These are phyloP conservation scores for Tenebrosternarchus preto DNA, from an alignment of 2,113 vertebrate genomes.

Conservation along the genomic window DNA sequence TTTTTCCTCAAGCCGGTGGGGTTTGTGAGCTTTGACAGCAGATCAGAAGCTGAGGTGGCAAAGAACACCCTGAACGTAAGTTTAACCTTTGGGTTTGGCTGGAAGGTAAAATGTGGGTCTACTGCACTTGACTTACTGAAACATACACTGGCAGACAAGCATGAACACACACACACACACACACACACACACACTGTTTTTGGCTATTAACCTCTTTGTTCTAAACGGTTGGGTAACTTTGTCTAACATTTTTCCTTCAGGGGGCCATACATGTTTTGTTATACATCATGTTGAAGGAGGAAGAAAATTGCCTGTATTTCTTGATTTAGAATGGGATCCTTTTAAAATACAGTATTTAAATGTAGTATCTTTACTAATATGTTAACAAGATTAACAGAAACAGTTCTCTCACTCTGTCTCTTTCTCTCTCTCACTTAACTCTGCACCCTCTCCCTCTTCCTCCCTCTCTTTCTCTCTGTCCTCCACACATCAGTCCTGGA, in stretches of 20 bases:
- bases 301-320: too few species aligned
- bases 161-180: neutral
- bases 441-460: constrained; percentile 10
- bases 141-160: too few species aligned
- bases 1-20: constrained; percentile 40
- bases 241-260: neutral
- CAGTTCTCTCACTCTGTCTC: neutral
- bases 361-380: neutral
- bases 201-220: too few species aligned
- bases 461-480: neutral
- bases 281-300: neutral
- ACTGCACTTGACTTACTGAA: neutral
- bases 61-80: constrained; percentile 52
- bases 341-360: neutral
- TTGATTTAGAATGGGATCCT: neutral
- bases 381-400: neutral
- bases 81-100: neutral
- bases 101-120: neutral
- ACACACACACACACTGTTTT: neutral
- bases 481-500: constrained; percentile 65
- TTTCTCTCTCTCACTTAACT: constrained; percentile 29
- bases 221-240: too few species aligned
- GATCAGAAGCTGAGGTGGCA: constrained; percentile 46
- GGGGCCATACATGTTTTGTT: neutral
- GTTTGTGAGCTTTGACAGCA: constrained; percentile 45